phyloP scores from a whole-genome alignment of 2,113 vertebrate species.

The Gavialis gangeticus region DNA sequence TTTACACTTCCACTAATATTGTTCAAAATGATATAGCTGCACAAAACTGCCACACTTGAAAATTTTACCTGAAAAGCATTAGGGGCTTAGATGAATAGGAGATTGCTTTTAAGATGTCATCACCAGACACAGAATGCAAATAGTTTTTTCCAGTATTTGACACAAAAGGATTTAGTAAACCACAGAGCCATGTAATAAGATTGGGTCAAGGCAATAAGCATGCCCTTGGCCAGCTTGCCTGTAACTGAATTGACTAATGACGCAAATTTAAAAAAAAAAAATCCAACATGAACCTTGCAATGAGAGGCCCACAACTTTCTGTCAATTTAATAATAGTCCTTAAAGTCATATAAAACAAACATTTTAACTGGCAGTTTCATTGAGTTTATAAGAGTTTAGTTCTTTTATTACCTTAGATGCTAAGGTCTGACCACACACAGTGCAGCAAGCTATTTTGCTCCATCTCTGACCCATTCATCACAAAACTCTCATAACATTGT shows the following conservation, averaged over 20 bases:
- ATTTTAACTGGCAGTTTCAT: slow-evolving; percentile 42
- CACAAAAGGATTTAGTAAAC: not conserved
- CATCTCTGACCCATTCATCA: slow-evolving; percentile 28
- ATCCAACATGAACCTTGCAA: not conserved
- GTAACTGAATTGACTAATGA: not conserved
- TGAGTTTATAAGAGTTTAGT: slow-evolving; percentile 12
- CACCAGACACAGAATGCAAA: not conserved
- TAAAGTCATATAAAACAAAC: slow-evolving; percentile 47
- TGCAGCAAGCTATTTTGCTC: slow-evolving; percentile 23
- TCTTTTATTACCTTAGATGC: slow-evolving; percentile 38
- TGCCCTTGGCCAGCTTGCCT: not conserved
- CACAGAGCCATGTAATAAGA: not conserved
- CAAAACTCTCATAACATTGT: slow-evolving; percentile 52
- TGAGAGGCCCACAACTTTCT: not conserved
- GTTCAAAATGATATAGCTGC: not conserved
- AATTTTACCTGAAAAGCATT: not conserved
- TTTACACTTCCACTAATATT: not conserved
- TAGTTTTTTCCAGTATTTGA: not conserved
- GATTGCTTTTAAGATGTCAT: not conserved
- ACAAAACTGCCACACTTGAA: not conserved
- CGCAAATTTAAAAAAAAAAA: not conserved
- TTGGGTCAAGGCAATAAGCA: not conserved
- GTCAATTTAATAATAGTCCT: slow-evolving; percentile 35
- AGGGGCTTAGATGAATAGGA: not conserved
- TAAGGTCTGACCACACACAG: slow-evolving; percentile 41